Conservation (phyloP, 1,140 invertebrate genomes). For the Aphelenchoides fujianensis region DNA sequence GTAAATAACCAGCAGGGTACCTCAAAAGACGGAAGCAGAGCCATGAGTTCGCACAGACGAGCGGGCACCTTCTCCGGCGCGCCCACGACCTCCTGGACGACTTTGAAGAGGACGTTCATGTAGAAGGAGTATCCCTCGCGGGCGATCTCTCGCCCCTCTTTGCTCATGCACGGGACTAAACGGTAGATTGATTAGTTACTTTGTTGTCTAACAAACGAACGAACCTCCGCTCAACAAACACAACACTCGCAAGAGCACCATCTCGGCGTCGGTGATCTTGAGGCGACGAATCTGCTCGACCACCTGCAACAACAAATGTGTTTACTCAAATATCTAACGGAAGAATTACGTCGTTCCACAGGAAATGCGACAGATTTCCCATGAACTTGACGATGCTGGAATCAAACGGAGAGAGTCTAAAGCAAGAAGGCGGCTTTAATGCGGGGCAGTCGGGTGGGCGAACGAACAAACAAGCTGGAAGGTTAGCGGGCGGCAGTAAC, state of each 20-base stretch:
- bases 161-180: neutral
- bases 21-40: slow-evolving; percentile 13
- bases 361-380: neutral
- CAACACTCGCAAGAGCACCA: neutral
- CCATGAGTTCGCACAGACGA: neutral
- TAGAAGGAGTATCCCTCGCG: neutral
- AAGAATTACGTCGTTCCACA: neutral
- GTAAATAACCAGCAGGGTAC: no score
- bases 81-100: neutral
- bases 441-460: no score
- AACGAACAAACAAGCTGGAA: no score
- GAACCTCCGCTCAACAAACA: neutral
- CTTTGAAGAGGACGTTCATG: slow-evolving; percentile 5
- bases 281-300: slow-evolving; percentile 11
- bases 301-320: no score
- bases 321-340: no score
- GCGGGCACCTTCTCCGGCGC: neutral
- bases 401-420: neutral
- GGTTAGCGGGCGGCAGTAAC: no score
- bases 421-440: no score
- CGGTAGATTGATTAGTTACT: neutral
- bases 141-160: neutral
- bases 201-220: no score
- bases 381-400: slow-evolving; percentile 11
- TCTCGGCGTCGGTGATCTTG: neutral